Evolutionary conservation across 53 echinoderm and acorn worm genomes (phyloP).

Genomic region (Temnopleurus reevesii): DNA sequence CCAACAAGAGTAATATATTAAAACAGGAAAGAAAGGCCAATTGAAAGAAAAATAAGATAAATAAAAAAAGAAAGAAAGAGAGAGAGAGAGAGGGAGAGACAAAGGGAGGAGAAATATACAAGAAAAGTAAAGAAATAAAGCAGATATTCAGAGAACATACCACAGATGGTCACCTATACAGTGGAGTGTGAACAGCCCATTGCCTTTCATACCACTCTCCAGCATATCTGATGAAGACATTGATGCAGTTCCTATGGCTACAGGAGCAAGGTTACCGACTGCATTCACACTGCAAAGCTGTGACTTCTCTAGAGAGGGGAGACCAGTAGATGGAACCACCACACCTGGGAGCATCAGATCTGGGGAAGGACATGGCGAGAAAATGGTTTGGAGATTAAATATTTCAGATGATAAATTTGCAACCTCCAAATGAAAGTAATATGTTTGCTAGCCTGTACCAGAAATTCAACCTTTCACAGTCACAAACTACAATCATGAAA

Average conservation of each 20-base stretch:
- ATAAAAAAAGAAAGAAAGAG: too few relatives aligned
- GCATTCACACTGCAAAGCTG: conserved; percentile 81
- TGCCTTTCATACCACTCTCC: conserved; percentile 83
- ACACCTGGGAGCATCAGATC: conserved; percentile 99
- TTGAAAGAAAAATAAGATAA: too few relatives aligned
- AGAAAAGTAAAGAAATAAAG: background rate
- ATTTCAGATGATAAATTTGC: too few relatives aligned
- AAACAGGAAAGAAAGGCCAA: too few relatives aligned
- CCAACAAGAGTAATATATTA: too few relatives aligned
- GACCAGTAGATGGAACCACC: conserved; percentile 51
- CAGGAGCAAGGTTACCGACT: conserved; percentile 73
- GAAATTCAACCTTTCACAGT: too few relatives aligned
- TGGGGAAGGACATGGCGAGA: background rate
- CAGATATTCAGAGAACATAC: conserved; percentile 47
- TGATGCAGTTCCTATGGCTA: conserved; percentile 75
- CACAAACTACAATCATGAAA: too few relatives aligned
- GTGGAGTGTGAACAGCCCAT: conserved; percentile 68
- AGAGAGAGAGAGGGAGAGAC: background rate
- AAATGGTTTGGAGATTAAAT: background rate
- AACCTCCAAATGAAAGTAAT: too few relatives aligned
- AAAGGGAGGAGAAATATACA: background rate
- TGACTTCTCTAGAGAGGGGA: conserved; percentile 72
- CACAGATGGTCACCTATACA: conserved; percentile 81
- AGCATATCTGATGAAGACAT: conserved; percentile 77
- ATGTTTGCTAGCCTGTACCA: too few relatives aligned